Evolutionary conservation across 2,888 invertebrate genomes (phyloP).

Genomic region (Thecophora atra): DNA sequence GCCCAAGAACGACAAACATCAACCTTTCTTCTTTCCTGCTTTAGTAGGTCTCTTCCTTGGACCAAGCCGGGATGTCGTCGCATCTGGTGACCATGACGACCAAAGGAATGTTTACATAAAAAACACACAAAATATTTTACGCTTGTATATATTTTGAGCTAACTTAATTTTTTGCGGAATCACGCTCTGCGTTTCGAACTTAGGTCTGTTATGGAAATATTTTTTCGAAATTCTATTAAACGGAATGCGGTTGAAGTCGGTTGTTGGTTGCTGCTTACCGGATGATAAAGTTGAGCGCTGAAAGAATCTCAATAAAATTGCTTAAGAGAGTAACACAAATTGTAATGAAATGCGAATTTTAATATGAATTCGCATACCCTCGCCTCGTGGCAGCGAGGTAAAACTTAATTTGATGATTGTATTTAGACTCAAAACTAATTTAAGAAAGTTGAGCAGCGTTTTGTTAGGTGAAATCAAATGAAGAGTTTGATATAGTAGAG

Average conservation of each 20-base stretch:
- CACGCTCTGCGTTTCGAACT: background rate
- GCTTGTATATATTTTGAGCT: conserved; percentile 31
- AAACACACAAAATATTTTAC: conserved; percentile 29
- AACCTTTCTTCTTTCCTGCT: background rate
- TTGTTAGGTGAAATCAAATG: too few species aligned
- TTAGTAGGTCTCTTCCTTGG: too few species aligned
- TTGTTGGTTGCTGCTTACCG: background rate
- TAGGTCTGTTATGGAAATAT: conserved; percentile 1
- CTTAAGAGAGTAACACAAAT: conserved; percentile 11
- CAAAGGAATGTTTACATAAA: conserved; percentile 3
- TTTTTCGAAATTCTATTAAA: conserved; percentile 11
- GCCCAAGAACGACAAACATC: conserved; percentile 5
- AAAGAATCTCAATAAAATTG: conserved; percentile 27
- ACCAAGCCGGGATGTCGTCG: too few species aligned
- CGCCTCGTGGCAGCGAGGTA: background rate
- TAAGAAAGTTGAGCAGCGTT: background rate
- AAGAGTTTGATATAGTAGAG: too few species aligned
- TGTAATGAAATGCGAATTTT: background rate
- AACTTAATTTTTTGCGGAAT: conserved; percentile 23
- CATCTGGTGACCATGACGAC: conserved; percentile 12
- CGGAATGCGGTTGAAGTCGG: background rate
- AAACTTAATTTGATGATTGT: background rate
- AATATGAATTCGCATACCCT: background rate
- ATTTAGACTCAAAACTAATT: background rate
- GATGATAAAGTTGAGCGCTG: background rate